Evolutionary conservation across 2,113 vertebrate genomes (phyloP), one percentile per base, ranked within the genome.

Genomic region (Lasiurus borealis): DNA sequence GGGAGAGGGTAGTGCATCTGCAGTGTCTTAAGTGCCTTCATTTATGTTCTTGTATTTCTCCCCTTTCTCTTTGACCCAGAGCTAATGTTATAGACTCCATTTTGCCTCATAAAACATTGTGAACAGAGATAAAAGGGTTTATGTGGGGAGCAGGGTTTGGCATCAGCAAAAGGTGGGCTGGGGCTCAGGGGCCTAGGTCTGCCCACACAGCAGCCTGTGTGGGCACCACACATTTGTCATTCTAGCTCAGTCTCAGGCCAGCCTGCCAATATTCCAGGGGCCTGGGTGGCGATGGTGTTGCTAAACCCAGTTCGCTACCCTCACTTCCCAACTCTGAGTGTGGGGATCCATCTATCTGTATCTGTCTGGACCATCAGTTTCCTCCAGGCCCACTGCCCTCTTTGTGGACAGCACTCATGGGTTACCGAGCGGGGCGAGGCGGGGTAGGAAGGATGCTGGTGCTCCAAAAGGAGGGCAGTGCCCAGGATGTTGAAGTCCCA

Each of bases 301-400:
- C 57, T 46, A 57, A 46, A 72, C 19, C 36, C 1, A 7, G 36
- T 23, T 71, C 59, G 81, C 75, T 57, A 15, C 71, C 21, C 10
- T 36, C 0, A 0, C 52, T 72, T 13, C 68, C 90, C 91, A 8
- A 0, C 25, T 8, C 46, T 5, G 34, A 62, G 84, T 85, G 72
- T 93, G 84, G 93, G 31, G 88, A 93, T n/a, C 68, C 50, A 59
- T 36, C 54, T 57, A 71, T 12, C 80, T 29, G 0, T 19, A 29
- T 93, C 84, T 95, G 1, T 93, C 14, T 64, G 66, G 95, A 81
- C 52, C 75, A 93, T 40, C 52, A 7, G 69, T 27, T 44, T 73
- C 36, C 29, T 73, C 57, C 23, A 6, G 91, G 50, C 77, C 76
- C 25, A 0, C 68, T 2, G 54, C 23, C 82, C n/a, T 52, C 76